phyloP scores from a whole-genome alignment of 2,888 invertebrate genomes.

The Sarcophaga subvicina region DNA sequence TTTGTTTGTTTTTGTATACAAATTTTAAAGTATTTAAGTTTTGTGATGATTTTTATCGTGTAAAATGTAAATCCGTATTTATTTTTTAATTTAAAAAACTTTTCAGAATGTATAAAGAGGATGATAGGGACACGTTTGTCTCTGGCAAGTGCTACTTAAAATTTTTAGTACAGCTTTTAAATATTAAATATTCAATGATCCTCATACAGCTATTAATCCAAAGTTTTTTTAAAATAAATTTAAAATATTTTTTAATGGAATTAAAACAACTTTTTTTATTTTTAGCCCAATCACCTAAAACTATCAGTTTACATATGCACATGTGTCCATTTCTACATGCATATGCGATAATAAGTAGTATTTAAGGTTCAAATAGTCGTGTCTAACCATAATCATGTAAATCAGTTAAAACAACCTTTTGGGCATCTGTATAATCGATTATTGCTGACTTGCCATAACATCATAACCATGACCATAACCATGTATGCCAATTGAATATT shows the following conservation, averaged over 20 bases:
- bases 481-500: too few relatives aligned
- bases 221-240: slow-evolving; percentile 70
- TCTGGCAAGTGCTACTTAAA: slow-evolving; percentile 27
- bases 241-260: neutral
- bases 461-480: too few relatives aligned
- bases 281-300: too few relatives aligned
- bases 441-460: too few relatives aligned
- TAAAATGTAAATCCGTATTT: slow-evolving; percentile 52
- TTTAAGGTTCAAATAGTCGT: too few relatives aligned
- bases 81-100: slow-evolving; percentile 14
- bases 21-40: slow-evolving; percentile 59
- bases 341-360: too few relatives aligned
- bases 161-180: slow-evolving; percentile 8
- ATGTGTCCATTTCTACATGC: too few relatives aligned
- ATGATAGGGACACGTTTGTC: neutral
- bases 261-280: too few relatives aligned
- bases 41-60: slow-evolving; percentile 54
- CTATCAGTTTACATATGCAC: too few relatives aligned
- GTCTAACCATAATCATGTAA: too few relatives aligned
- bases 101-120: neutral
- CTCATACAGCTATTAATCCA: slow-evolving; percentile 79
- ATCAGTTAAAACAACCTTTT: too few relatives aligned
- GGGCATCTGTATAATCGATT: too few relatives aligned
- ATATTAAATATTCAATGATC: slow-evolving; percentile 59
- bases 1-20: slow-evolving; percentile 21